phyloP scores from a whole-genome alignment of 2,888 invertebrate species.

The Dysmachus trigonus region DNA sequence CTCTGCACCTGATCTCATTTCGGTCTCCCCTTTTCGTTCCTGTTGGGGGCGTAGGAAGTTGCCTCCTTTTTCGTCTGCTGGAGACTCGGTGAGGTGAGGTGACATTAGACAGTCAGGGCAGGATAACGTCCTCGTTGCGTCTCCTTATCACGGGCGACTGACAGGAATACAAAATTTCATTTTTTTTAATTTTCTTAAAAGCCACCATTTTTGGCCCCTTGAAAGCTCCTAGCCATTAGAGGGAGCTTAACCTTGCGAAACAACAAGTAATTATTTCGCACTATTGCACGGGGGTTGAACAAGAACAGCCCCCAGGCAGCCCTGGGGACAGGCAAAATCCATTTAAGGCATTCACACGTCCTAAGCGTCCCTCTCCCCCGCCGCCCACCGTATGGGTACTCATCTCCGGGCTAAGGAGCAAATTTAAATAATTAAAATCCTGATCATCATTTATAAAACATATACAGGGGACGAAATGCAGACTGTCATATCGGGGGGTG shows the following conservation, averaged over 20 bases:
- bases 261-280: constrained; percentile 28
- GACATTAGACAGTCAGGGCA: constrained; percentile 1
- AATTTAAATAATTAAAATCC: constrained; percentile 40
- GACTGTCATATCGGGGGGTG: not conserved
- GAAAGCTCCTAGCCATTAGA: not conserved
- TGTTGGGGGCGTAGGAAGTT: not conserved
- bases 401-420: constrained; percentile 3
- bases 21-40: not conserved
- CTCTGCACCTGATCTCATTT: not conserved
- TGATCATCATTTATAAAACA: constrained; percentile 32
- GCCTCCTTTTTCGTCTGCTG: not conserved
- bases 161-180: constrained; percentile 37
- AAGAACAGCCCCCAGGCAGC: not conserved
- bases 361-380: not conserved
- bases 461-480: not conserved
- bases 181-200: constrained; percentile 37
- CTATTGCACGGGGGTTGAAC: not conserved
- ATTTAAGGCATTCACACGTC: constrained; percentile 30
- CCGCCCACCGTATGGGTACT: not conserved
- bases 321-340: constrained; percentile 16
- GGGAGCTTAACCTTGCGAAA: not conserved
- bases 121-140: not conserved
- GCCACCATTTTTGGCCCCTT: constrained; percentile 3
- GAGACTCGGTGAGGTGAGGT: not conserved
- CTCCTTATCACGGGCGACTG: constrained; percentile 1